Conservation (phyloP, 1,140 invertebrate species). For the Heliothis subflexa region DNA sequence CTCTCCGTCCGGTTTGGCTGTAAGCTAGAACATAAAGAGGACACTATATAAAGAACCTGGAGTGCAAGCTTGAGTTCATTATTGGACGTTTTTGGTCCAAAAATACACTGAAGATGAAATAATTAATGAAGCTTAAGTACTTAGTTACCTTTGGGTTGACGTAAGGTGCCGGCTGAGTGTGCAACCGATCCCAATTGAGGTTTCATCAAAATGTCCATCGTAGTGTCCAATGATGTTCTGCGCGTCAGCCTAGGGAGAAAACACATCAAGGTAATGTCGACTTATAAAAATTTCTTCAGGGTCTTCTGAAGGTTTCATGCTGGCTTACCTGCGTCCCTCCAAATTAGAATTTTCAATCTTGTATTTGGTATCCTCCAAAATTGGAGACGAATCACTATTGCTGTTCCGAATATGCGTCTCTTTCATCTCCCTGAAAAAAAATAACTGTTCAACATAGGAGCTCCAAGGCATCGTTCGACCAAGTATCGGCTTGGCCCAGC, state of each 20-base stretch:
- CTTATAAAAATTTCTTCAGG: background rate
- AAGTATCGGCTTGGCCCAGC: conserved; percentile 47
- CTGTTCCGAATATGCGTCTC: conserved; percentile 74
- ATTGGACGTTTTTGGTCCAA: too few relatives aligned
- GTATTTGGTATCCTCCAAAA: conserved; percentile 55
- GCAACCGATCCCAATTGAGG: conserved; percentile 66
- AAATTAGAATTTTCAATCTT: conserved; percentile 59
- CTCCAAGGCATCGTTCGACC: background rate
- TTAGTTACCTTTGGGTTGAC: conserved; percentile 68
- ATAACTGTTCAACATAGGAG: conserved; percentile 22
- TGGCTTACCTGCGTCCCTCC: conserved; percentile 62
- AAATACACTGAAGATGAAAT: background rate
- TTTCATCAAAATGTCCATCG: conserved; percentile 70
- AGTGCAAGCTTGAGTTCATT: background rate
- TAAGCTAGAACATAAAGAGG: conserved; percentile 54
- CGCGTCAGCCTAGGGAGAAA: conserved; percentile 52
- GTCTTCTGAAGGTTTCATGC: too few relatives aligned
- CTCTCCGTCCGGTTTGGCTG: conserved; percentile 65
- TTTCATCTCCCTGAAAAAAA: conserved; percentile 76
- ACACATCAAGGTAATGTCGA: background rate
- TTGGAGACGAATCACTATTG: conserved; percentile 54
- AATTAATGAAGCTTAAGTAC: conserved; percentile 9
- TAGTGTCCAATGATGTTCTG: conserved; percentile 73
- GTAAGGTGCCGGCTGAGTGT: conserved; percentile 76
- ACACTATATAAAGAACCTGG: background rate